Evolutionary conservation across 2,797 vertebrate species (phyloP), one percentile per base, ranked within the genome.

Genomic region (Taeniopygia guttata): DNA sequence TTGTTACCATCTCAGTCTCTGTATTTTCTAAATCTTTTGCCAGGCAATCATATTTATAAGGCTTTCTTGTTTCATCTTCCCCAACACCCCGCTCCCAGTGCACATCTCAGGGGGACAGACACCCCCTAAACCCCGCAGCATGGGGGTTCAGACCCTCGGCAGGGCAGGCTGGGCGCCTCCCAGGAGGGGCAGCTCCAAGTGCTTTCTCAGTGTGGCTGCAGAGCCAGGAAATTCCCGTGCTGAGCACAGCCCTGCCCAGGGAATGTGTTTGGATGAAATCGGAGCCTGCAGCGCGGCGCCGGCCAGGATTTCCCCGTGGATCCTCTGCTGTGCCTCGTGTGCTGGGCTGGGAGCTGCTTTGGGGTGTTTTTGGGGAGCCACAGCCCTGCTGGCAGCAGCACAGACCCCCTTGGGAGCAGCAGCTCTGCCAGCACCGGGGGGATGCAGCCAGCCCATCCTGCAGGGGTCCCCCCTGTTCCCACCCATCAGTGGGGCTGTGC

Each of bases 121-220:
- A 51, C 27, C 25, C 58, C 15, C 32, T 25, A 4, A 36, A 9
- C 19, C 26, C 72, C 0, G 0, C 3, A 1, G 58, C 40, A 12
- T 8, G 19, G 3, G 42, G 22, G 45, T 21, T 20, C 51, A 70
- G 22, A 11, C 27, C 26, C 11, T 2, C 5, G 36, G 17, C 27
- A 5, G 51, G 63, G 34, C n/a, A 38, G 17, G 23, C 3, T 19
- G 56, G 78, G 64, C 84, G 51, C 66, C 51, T 38, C 58, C 29
- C 1, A 0, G 46, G n/a, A 8, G 0, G 6, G 36, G 40, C 76
- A 88, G 49, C 11, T 54, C 45, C 54, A 8, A 52, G n/a, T 2
- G 26, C 43, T 73, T 16, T 60, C 59, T 52, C 51, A 46, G 30
- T 73, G 48, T 0, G 5, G 36, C 8, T 59, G 17, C 36, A 43